Evolutionary conservation across 2,888 invertebrate genomes (phyloP), one percentile per base, ranked within the genome.

Genomic region (Nyleta sp.): DNA sequence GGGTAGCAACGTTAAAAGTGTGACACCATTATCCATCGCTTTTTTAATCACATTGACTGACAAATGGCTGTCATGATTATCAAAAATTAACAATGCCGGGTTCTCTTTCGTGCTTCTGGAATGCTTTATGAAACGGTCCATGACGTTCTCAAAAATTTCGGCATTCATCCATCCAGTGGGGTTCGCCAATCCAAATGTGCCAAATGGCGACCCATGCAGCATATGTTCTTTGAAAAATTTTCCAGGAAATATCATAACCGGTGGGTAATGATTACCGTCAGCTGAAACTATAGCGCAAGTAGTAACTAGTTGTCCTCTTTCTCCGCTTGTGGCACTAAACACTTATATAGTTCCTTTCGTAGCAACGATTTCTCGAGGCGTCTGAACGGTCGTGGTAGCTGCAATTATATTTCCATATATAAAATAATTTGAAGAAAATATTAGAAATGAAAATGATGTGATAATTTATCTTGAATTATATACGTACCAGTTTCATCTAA

Each of bases 321-420:
- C 89, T 33, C 88, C 90, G 70, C 88, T 89, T 13, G 87, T 89
- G 13, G 90, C 70, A 42, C 84, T 70, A 18, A 87, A 89, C 40
- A 91, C 86, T 84, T 91, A 90, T 64, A 90, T 91, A 17, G 83
- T 76, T 3, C 89, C 89, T 76, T 84, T 90, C 15, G 82, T 53
- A 31, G 89, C 87, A 68, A 89, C 60, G 68, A 90, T 84, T 71
- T 87, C 87, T 15, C 79, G 68, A 17, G 87, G 84, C 64, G 83
- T 87, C 70, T 90, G 90, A 1, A 91, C 91, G 15, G 89, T 91
- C 2, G 68, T 62, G 48, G 73, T 74, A 2, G 35, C 60, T 52
- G 17, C 31, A 52, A 52, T 52, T 17, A 33, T 33, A 52, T 52
- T 52, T 52, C 2, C 10, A 31, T 52, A 17, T 17, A 17, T 52